Evolutionary conservation across 2,113 vertebrate genomes (phyloP).

Genomic region (Jaculus jaculus): DNA sequence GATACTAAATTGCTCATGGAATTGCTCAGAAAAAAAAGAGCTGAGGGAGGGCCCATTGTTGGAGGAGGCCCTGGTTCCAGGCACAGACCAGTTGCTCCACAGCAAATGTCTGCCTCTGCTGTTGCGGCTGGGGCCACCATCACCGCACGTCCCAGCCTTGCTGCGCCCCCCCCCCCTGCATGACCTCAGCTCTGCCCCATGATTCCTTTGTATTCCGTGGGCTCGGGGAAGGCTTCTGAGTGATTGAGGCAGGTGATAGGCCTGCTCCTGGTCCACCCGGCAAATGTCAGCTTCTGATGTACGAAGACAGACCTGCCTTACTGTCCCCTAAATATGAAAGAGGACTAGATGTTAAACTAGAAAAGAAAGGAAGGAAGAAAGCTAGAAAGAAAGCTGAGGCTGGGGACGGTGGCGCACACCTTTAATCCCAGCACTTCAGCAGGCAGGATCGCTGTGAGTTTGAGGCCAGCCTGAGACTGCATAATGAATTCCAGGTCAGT

Average conservation of each 20-base stretch:
- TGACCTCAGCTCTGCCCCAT: neutral
- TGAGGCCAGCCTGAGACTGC: no score
- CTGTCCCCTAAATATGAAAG: neutral
- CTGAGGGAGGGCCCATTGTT: neutral
- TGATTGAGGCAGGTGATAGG: neutral
- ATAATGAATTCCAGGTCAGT: no score
- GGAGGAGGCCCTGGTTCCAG: neutral
- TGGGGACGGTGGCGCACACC: no score
- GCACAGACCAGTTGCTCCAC: no score
- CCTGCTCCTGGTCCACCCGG: neutral
- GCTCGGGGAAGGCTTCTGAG: neutral
- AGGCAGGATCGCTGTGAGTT: no score
- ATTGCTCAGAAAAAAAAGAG: neutral
- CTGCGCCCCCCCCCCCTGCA: neutral
- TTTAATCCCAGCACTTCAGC: no score
- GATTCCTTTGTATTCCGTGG: fast-evolving
- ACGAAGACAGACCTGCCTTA: neutral
- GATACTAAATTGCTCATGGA: neutral
- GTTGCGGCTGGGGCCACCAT: fast-evolving
- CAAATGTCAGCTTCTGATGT: neutral
- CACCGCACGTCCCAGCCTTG: neutral
- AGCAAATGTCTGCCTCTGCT: neutral
- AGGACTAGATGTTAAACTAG: neutral
- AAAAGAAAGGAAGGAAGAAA: neutral
- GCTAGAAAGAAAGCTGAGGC: neutral